phyloP scores from a whole-genome alignment of 2,113 vertebrate species.

The Tragulus kanchil region DNA sequence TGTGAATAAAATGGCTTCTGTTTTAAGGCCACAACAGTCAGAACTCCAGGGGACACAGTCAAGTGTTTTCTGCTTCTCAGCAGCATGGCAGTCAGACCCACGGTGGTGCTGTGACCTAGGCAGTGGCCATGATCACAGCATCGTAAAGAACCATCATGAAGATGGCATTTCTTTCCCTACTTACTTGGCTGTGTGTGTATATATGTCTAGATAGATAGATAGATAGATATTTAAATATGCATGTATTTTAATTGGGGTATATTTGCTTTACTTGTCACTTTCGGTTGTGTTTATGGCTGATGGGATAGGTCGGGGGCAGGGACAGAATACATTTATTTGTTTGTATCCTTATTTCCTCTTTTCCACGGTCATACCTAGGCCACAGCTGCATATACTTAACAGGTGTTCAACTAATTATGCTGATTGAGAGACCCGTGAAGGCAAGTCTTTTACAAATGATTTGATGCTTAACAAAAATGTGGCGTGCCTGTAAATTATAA shows the following conservation, averaged over 20 bases:
- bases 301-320: not conserved
- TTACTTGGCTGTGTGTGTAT: not conserved
- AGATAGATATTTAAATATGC: not conserved
- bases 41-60: not conserved
- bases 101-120: not conserved
- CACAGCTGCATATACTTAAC: not conserved
- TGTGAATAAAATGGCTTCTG: not conserved
- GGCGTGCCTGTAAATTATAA: slow-evolving; percentile 59
- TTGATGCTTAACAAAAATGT: slow-evolving; percentile 60
- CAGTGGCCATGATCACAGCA: not conserved
- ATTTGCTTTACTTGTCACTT: slow-evolving; percentile 6
- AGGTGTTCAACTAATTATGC: slow-evolving; percentile 71
- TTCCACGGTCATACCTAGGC: not conserved
- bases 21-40: not conserved
- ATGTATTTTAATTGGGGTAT: not conserved
- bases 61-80: not conserved
- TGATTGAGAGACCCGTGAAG: slow-evolving; percentile 69
- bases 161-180: not conserved
- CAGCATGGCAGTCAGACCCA: not conserved
- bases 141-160: not conserved
- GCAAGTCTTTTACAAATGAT: slow-evolving; percentile 70
- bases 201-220: no score
- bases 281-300: not conserved
- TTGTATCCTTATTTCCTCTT: slow-evolving; percentile 38
- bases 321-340: not conserved